Conservation (phyloP, 2,888 invertebrate species). For the Eupithecia exiguata region DNA sequence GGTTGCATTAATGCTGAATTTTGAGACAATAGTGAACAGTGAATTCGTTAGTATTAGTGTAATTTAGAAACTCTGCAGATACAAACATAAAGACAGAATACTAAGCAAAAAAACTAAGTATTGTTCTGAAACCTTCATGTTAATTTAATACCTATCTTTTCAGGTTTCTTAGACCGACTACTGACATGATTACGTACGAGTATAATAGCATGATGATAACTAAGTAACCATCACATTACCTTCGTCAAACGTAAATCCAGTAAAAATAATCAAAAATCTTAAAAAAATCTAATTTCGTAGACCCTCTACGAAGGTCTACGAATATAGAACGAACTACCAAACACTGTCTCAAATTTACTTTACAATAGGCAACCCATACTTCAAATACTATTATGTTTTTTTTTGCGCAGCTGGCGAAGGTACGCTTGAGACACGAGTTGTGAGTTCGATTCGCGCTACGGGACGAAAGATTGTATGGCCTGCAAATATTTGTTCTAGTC, state of each 20-base stretch:
- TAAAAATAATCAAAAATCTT: neutral
- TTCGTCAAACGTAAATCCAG: neutral
- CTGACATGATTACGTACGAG: neutral
- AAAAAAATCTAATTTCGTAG: neutral
- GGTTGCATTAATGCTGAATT: neutral
- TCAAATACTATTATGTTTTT: neutral
- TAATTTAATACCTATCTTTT: neutral
- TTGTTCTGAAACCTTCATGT: too few species aligned
- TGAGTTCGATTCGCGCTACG: neutral
- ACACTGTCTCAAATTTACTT: neutral
- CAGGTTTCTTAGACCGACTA: neutral
- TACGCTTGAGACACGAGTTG: neutral
- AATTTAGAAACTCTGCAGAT: neutral
- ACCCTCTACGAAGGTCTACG: conserved; percentile 4
- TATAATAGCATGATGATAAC: neutral
- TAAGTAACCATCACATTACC: neutral
- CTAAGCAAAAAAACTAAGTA: neutral
- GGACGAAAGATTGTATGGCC: too few species aligned
- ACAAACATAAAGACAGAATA: neutral
- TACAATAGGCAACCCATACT: neutral
- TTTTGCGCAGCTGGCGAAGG: neutral
- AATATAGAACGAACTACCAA: neutral
- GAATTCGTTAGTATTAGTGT: neutral
- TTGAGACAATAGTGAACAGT: neutral
- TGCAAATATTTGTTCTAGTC: neutral